Conservation (phyloP, 1,140 invertebrate species). For the Drosophila sechellia region DNA sequence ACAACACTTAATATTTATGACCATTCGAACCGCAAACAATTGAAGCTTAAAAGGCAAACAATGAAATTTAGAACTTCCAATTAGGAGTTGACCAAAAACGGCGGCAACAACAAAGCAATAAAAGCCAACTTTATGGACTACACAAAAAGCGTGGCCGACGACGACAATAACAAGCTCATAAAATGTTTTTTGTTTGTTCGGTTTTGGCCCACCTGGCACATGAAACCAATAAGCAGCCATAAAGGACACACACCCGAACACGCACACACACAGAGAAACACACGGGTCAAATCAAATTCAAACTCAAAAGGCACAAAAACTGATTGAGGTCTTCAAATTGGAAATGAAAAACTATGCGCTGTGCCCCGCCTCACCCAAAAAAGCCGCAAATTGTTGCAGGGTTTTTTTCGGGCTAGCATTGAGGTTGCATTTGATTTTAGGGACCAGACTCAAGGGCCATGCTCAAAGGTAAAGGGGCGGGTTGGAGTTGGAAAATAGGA, state of each 20-base stretch:
- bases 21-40: conserved; percentile 76
- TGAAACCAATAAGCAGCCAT: conserved; percentile 69
- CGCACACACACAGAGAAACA: conserved; percentile 9
- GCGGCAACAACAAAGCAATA: conserved; percentile 51
- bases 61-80: conserved; percentile 81
- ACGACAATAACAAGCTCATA: conserved; percentile 78
- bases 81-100: conserved; percentile 64
- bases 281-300: conserved; percentile 27
- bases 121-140: conserved; percentile 60
- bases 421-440: conserved; percentile 40
- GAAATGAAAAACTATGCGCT: conserved; percentile 40
- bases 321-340: conserved; percentile 64
- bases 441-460: conserved; percentile 1
- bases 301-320: conserved; percentile 61
- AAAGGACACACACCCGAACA: conserved; percentile 26
- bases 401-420: conserved; percentile 16
- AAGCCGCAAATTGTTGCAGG: conserved; percentile 49
- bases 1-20: conserved; percentile 71
- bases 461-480: conserved; percentile 16
- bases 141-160: conserved; percentile 56
- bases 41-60: conserved; percentile 81
- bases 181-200: conserved; percentile 47
- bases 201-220: conserved; percentile 53
- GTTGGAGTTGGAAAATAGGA: not conserved
- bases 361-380: conserved; percentile 22